Evolutionary conservation across 2,797 vertebrate species (phyloP).

Genomic region (Melanotaenia pygmaea): DNA sequence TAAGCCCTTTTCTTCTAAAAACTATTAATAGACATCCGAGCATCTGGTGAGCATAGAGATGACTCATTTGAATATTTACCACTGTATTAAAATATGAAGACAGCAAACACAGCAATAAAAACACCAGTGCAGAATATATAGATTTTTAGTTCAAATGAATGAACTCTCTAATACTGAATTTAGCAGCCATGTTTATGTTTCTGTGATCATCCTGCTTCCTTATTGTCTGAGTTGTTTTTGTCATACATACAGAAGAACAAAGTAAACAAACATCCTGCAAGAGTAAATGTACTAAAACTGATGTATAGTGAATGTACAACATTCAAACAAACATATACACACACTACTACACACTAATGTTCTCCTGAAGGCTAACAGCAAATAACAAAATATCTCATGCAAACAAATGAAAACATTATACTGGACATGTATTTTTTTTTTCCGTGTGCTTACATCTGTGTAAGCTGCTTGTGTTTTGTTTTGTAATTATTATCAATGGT

Average conservation of each 20-base stretch:
- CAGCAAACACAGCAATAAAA: background rate
- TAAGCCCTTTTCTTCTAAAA: conserved; percentile 48
- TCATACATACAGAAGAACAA: conserved; percentile 9
- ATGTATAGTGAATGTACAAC: background rate
- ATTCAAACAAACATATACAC: background rate
- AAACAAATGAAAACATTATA: conserved; percentile 19
- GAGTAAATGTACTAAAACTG: conserved; percentile 1
- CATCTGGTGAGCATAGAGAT: conserved; percentile 57
- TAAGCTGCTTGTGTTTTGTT: background rate
- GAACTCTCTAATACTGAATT: background rate
- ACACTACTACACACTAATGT: background rate
- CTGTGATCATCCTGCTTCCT: conserved; percentile 23
- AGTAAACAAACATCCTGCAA: conserved; percentile 27
- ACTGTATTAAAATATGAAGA: conserved; percentile 16
- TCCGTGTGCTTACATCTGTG: background rate
- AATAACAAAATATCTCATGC: conserved; percentile 3
- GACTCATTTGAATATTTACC: conserved; percentile 50
- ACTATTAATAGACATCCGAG: conserved; percentile 62
- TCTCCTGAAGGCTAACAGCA: conserved; percentile 20
- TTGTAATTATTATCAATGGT: background rate
- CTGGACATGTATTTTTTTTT: background rate
- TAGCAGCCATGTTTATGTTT: background rate
- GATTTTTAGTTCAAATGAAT: background rate
- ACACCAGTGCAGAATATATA: background rate
- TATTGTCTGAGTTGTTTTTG: conserved; percentile 5